Evolutionary conservation across 2,888 invertebrate genomes (phyloP), one percentile per base, ranked within the genome.

Genomic region (Nysson spinosus): DNA sequence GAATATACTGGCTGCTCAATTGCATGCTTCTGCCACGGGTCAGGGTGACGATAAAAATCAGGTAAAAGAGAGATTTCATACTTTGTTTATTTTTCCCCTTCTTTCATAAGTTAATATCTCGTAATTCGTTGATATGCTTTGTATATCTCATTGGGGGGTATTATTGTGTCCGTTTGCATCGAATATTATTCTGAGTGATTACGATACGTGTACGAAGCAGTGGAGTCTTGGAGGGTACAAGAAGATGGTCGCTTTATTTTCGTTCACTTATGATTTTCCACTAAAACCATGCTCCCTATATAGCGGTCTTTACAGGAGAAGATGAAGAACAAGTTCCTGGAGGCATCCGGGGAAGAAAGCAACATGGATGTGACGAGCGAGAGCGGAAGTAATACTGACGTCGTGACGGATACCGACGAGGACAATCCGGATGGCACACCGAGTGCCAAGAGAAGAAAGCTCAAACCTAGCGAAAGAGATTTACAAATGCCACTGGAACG

Each of bases 1-100:
- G 35, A 90, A 90, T 80, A 90, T 90, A 62, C 86, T 95, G 42
- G 93, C 94, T 39, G 94, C 94, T 19, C 90, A 94, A 76, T 86
- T 86, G 47, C 86, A 87, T 61, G 85, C 84, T 9, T 81, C 84
- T 39, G 76, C 83, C 17, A 75, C 79, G 14, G 78, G 80, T 19
- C 83, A 84, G 19, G 70, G 63, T 40, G 87, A 87, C 49, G 87
- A 87, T 7, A 87, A 85, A 63, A 80, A 64, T 64, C 85, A 87
- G 78, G 86, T 86, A 72, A 75, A 55, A 4, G 2, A 24, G 24
- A 24, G 2, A 5, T 24, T 24, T 24, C 9, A 24, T 24, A 7
- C 24, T 2, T 24, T 5, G 5, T 24, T 24, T 24, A 2, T 24
- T 24, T n/a, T n/a, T n/a, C n/a, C n/a, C n/a, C n/a, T n/a, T n/a